These are phyloP conservation scores for Cochlearius cochlearius DNA, from an alignment of 2,113 vertebrate genomes.

Conservation along the genomic window DNA sequence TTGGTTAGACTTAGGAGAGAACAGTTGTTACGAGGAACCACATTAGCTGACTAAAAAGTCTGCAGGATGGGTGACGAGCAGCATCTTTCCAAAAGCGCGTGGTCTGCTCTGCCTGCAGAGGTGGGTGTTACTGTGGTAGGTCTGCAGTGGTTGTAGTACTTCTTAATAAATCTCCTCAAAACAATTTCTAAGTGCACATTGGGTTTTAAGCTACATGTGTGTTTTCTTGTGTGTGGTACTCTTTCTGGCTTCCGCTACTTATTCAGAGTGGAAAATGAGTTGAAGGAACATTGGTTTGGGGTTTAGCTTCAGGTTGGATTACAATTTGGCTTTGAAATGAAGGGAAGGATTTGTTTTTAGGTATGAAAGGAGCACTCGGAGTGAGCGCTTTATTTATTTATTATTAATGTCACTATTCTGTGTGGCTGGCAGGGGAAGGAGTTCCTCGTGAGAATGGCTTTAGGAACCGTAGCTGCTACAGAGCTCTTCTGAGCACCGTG, in stretches of 20 bases:
- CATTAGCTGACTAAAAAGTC: background rate
- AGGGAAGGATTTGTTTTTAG: background rate
- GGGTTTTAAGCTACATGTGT: background rate
- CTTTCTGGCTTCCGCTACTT: background rate
- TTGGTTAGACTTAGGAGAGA: background rate
- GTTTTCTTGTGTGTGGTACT: background rate
- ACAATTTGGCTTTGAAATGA: background rate
- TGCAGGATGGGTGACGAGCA: background rate
- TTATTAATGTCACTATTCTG: background rate
- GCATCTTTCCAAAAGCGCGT: rapidly evolving
- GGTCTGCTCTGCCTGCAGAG: background rate
- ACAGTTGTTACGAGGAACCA: background rate
- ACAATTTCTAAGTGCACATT: background rate
- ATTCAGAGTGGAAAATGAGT: background rate
- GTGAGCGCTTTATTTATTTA: background rate
- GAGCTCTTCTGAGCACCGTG: background rate
- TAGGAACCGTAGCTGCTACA: background rate
- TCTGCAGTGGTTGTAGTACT: background rate
- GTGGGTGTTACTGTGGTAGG: background rate
- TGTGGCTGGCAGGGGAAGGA: background rate
- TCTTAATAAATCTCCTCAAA: background rate
- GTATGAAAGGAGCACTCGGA: background rate
- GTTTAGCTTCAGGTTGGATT: background rate
- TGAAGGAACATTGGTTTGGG: background rate
- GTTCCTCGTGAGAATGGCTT: background rate